Percentiles rank a stretch among this genome's conserved stretches.
Conservation (phyloP, 2,797 vertebrate genomes). For the Eurystomus glaucurus region DNA sequence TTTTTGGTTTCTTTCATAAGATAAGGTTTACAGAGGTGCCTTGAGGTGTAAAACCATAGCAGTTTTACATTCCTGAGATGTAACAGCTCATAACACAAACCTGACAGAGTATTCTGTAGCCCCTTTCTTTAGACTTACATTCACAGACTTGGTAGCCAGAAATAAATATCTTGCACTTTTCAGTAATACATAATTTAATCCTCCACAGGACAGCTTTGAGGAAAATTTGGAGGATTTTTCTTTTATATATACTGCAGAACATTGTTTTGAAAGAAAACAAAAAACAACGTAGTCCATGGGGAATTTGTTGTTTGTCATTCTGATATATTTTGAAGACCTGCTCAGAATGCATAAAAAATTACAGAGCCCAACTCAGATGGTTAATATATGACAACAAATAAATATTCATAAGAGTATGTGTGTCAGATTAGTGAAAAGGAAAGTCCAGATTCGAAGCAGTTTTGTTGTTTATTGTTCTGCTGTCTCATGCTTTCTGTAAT, state of each 20-base stretch:
- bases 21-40: not conserved
- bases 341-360: not conserved
- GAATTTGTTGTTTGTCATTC: not conserved
- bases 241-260: not conserved
- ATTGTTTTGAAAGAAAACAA: not conserved
- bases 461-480: not conserved
- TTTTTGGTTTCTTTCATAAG: not conserved
- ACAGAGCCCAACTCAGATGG: not conserved
- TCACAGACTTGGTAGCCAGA: not conserved
- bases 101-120: not conserved
- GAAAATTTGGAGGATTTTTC: not conserved
- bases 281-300: not conserved
- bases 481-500: not conserved
- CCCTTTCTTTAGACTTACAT: not conserved
- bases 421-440: not conserved
- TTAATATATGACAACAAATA: not conserved
- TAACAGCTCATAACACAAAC: not conserved
- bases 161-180: not conserved
- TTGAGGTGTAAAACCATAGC: not conserved
- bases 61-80: not conserved
- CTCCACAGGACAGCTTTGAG: not conserved
- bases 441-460: not conserved
- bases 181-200: not conserved
- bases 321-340: not conserved
- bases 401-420: fast-evolving